Percentiles rank a stretch among this genome's conserved stretches.
Conservation (phyloP, 2,113 vertebrate species). For the Stictonetta naevosa region DNA sequence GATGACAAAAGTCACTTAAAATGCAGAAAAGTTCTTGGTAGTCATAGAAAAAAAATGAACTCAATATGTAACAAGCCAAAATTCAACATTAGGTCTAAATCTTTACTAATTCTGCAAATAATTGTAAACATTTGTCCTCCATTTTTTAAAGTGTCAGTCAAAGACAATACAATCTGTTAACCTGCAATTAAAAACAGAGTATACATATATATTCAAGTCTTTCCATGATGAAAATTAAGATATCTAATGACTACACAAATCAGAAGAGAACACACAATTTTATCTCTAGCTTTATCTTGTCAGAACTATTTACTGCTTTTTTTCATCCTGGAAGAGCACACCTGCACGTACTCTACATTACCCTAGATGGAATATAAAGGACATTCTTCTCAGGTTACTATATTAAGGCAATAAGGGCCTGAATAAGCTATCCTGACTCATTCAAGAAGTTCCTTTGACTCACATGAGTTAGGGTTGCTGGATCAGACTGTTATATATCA, state of each 20-base stretch:
- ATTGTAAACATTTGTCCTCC: background rate
- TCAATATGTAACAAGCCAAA: background rate
- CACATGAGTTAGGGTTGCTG: background rate
- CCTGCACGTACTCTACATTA: constrained; percentile 1
- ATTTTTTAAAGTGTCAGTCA: background rate
- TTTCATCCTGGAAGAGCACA: constrained; percentile 9
- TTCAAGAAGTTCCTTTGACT: background rate
- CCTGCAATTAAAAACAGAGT: constrained; percentile 9
- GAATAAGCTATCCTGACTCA: background rate
- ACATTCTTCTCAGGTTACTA: background rate
- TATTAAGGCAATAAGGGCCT: background rate
- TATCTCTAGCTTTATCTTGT: constrained; percentile 45
- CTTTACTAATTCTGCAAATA: background rate
- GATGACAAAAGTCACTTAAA: background rate
- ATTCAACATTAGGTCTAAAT: background rate
- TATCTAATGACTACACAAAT: constrained; percentile 42
- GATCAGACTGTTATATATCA: background rate
- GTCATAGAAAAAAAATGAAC: background rate
- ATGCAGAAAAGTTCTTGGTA: background rate
- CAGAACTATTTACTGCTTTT: constrained; percentile 30
- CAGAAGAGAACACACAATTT: constrained; percentile 37
- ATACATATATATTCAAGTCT: background rate
- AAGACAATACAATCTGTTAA: constrained; percentile 11
- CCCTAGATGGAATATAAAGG: background rate
- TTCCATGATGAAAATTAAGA: constrained; percentile 57